phyloP scores from a whole-genome alignment of 2,797 vertebrate species.

The Danio jaintianensis region DNA sequence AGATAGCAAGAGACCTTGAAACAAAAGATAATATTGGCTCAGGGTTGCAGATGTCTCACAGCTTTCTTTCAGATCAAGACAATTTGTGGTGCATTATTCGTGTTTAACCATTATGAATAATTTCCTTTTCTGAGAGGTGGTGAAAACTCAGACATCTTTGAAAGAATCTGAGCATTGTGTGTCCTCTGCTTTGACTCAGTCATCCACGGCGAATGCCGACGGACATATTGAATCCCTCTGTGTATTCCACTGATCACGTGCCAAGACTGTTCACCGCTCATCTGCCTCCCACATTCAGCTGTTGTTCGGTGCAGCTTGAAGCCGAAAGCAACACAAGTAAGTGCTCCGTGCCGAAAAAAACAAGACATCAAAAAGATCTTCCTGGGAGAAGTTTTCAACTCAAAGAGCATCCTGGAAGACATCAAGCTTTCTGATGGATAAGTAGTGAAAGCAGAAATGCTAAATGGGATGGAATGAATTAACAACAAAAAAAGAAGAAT shows the following conservation, averaged over 20 bases:
- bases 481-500: neutral
- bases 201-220: constrained; percentile 67
- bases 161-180: constrained; percentile 31
- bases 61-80: neutral
- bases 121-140: constrained; percentile 32
- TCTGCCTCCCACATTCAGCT: constrained; percentile 61
- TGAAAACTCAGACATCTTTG: constrained; percentile 29
- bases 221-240: constrained; percentile 76
- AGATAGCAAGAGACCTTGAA: constrained; percentile 26
- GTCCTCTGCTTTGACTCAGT: constrained; percentile 53
- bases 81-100: neutral
- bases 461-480: constrained; percentile 3
- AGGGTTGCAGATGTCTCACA: neutral
- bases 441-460: constrained; percentile 39
- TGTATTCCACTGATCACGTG: constrained; percentile 68
- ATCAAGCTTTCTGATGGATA: constrained; percentile 41
- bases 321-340: constrained; percentile 18
- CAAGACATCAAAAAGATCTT: constrained; percentile 44
- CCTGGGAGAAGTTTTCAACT: constrained; percentile 20
- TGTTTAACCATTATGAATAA: constrained; percentile 21
- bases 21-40: constrained; percentile 27
- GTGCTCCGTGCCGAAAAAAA: constrained; percentile 14
- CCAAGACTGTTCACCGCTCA: constrained; percentile 60
- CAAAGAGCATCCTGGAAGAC: constrained; percentile 37
- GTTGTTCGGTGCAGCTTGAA: constrained; percentile 34